A percentile compares a stretch with the other conserved stretches of the same genome.
phyloP scores from a whole-genome alignment of 2,797 vertebrate genomes.

The Neomorphus geoffroyi region DNA sequence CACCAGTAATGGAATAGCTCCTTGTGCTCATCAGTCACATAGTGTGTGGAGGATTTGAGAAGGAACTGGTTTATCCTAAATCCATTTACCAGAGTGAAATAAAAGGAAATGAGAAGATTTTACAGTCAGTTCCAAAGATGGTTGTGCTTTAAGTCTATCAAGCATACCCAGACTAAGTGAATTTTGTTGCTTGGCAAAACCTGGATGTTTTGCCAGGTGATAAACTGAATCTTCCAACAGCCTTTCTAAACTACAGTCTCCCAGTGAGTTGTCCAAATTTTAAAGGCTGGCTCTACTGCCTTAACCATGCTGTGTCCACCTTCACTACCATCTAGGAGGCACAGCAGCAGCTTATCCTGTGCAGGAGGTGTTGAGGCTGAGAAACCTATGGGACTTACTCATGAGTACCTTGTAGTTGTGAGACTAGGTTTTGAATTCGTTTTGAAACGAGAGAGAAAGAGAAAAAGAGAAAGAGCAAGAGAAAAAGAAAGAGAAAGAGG shows the following conservation, averaged over 20 bases:
- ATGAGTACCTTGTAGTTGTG: neutral
- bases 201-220: neutral
- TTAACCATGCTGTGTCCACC: rapidly evolving
- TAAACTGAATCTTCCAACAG: neutral
- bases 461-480: no score
- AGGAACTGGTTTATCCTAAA: neutral
- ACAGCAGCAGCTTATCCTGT: rapidly evolving
- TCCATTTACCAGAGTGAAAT: neutral
- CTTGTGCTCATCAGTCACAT: rapidly evolving
- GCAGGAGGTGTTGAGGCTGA: neutral
- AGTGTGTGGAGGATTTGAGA: neutral
- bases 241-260: neutral
- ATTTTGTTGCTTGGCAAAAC: neutral
- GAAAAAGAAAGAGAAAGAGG: neutral
- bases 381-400: neutral
- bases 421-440: neutral
- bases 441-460: neutral
- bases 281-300: neutral
- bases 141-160: neutral
- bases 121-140: neutral
- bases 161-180: neutral
- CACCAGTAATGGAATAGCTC: neutral
- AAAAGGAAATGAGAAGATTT: neutral
- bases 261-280: neutral
- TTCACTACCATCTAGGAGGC: rapidly evolving